Base-by-base conservation (phyloP, 2,888 invertebrate species). In the Adelognathus sp. region DNA sequence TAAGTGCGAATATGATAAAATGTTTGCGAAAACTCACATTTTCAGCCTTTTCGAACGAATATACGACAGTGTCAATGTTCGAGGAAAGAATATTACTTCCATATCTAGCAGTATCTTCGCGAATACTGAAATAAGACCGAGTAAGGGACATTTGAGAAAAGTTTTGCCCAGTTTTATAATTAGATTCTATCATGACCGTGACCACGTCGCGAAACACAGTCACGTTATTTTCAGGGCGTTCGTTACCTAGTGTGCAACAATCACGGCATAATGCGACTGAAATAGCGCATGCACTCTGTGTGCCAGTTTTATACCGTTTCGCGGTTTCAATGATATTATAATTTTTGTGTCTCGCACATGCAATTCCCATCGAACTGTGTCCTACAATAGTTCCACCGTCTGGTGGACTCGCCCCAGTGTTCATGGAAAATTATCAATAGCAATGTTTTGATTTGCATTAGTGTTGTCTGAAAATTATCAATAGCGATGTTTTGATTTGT, bases 81-180 rank as follows among this genome's bases (percentile, higher is more conserved):
- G 54, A 36, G 29, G 54, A 67, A 67, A 54, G 31, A 54, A 33
- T 27, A 41, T 24, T 36, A 46, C 64, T 46, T 60, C 41, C 61
- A 76, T 72, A 58, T 71, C 46, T 54, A 6, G 27, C 52, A 39
- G 56, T 67, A 64, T 52, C 74, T 36, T 46, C 69, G 39, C 63
- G 74, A 70, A 61, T 52, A 80, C 81, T 70, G 82, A 74, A n/a
- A 74, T 63, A 64, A 80, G 36, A 60, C 67, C 18, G 71, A 72
- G 16, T 71, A 69, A 75, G 79, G 66, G 81, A 81, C 82, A 80
- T 81, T 81, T 79, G 61, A 69, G 76, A 79, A 82, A 81, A 76
- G 76, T 80, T 63, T 72, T 41, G 41, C n/a, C n/a, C n/a, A n/a
- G n/a, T n/a, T 76, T 81, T 85, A 87, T 86, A 88, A 88, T 89